Evolutionary conservation across 2,113 vertebrate genomes (phyloP), one percentile per base, ranked within the genome.

Genomic region (Channa maculata): DNA sequence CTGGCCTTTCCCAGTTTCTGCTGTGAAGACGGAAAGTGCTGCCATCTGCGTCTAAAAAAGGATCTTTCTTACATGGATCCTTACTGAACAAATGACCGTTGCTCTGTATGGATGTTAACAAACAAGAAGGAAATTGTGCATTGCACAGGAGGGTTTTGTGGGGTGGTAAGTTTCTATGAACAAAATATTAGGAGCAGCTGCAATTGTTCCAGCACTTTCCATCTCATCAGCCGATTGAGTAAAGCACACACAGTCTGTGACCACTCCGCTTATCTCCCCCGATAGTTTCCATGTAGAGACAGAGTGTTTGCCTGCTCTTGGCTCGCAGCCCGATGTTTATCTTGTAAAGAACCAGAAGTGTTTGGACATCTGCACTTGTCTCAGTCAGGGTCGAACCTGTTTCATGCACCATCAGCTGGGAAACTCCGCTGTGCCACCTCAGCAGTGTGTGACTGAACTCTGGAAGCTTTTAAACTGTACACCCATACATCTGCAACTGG

Each of bases 241-340:
- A 5, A 5, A 2, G 36, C 48, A 12, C 62, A 70, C 37, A 52
- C 48, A 54, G 34, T 24, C 24, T 24, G 24, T 24, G 8, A 53
- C 11, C 46, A 1, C 65, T 59, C 51, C 6, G 44, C 67, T 79
- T 87, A 82, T 82, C 85, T 72, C 7, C 15, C 67, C 51, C 15
- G 48, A 12, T 12, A 60, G 71, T 66, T 74, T 77, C 82, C 82
- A 79, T 12, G 12, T 11, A 50, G 41, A 6, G 13, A 0, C 48
- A 2, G 34, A 24, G 36, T 66, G 71, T 55, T 79, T 58, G 63
- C 53, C 10, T 1, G 49, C 52, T 48, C n/a, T 57, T 38, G 66
- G 74, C 57, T 36, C n/a, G 5, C 44, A 7, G 34, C 79, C 59
- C 53, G 57, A 7, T 86, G 83, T 92, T 92, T 89, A 75, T 76